phyloP scores from a whole-genome alignment of 1,140 invertebrate species.

The Semibalanus balanoides region DNA sequence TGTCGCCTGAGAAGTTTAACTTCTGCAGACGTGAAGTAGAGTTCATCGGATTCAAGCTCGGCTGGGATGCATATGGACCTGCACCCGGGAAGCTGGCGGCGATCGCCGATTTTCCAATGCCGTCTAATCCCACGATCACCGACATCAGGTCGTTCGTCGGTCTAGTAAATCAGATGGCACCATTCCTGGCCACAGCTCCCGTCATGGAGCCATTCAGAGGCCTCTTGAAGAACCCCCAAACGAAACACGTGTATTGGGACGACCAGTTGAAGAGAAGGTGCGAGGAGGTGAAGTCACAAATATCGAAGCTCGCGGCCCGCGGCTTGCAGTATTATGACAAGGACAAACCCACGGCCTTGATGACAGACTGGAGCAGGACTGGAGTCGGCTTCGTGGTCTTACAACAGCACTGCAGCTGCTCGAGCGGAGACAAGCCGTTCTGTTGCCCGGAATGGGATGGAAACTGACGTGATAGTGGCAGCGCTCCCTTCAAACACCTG shows the following conservation, averaged over 20 bases:
- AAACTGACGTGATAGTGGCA: too few relatives aligned
- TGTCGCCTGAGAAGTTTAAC: constrained; percentile 11
- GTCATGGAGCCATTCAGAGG: constrained; percentile 6
- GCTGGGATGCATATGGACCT: constrained; percentile 6
- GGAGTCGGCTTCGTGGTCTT: too few relatives aligned
- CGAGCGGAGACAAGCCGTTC: too few relatives aligned
- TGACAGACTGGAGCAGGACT: too few relatives aligned
- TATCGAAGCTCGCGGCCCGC: too few relatives aligned
- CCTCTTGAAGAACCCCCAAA: too few relatives aligned
- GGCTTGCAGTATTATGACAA: too few relatives aligned
- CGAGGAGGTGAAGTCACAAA: too few relatives aligned
- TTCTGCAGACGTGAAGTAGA: constrained; percentile 11
- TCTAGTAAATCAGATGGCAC: constrained; percentile 7
- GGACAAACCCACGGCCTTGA: too few relatives aligned
- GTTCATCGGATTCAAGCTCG: constrained; percentile 8
- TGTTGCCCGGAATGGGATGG: too few relatives aligned
- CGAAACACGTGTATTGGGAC: constrained; percentile 8
- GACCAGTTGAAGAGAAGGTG: neutral
- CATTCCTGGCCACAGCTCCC: constrained; percentile 4
- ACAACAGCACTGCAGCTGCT: too few relatives aligned
- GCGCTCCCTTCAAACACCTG: too few relatives aligned
- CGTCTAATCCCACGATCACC: neutral
- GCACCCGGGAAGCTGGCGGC: neutral
- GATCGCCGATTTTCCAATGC: constrained; percentile 5
- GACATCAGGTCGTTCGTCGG: neutral